A percentile compares a stretch with the other conserved stretches of the same genome.
Conservation (phyloP, 2,113 vertebrate species). For the Pholis gunnellus region DNA sequence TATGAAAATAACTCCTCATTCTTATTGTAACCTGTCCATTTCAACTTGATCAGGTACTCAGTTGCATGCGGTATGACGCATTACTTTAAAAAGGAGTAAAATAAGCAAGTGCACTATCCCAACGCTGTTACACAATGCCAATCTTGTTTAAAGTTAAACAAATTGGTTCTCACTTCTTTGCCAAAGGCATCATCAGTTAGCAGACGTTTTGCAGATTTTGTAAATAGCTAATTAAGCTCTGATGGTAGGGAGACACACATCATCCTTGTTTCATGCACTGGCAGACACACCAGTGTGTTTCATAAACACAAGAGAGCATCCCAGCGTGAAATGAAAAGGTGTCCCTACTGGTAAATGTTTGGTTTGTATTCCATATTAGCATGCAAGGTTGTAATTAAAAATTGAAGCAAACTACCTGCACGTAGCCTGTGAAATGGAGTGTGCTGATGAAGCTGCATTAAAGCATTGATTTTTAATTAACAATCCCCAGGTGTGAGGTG, state of each 20-base stretch:
- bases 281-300: constrained; percentile 66
- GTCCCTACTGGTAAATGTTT: constrained; percentile 81
- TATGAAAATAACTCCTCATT: neutral
- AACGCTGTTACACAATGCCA: neutral
- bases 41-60: neutral
- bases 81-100: neutral
- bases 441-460: constrained; percentile 72
- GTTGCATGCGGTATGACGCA: neutral
- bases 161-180: constrained; percentile 28
- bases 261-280: constrained; percentile 66
- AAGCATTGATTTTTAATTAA: constrained; percentile 79
- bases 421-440: constrained; percentile 70
- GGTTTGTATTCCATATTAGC: constrained; percentile 81
- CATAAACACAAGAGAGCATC: constrained; percentile 75
- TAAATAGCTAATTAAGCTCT: constrained; percentile 61
- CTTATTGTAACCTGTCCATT: neutral
- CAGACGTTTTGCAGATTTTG: constrained; percentile 43
- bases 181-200: constrained; percentile 27
- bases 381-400: constrained; percentile 83
- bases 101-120: neutral
- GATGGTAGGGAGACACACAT: constrained; percentile 61
- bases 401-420: constrained; percentile 69
- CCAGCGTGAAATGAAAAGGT: constrained; percentile 81
- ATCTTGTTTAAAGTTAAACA: constrained; percentile 19
- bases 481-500: constrained; percentile 54